phyloP scores from a whole-genome alignment of 2,888 invertebrate genomes.

The Coleophora flavipennella region DNA sequence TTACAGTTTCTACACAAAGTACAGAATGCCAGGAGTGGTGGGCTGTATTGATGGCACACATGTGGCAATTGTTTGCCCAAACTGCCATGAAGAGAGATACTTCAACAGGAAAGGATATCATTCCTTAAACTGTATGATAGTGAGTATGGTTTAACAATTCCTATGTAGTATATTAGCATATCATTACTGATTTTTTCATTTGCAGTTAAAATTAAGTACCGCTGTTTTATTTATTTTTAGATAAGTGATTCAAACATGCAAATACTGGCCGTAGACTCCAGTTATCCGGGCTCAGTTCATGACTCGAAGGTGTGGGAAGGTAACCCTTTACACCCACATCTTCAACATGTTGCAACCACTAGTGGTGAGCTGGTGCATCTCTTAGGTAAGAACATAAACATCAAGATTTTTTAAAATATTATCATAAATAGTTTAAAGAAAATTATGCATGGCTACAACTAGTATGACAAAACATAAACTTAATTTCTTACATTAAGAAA shows the following conservation, averaged over 20 bases:
- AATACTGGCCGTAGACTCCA: slow-evolving; percentile 7
- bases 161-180: too few relatives aligned
- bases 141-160: slow-evolving; percentile 2
- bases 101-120: slow-evolving; percentile 12
- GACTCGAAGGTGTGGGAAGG: slow-evolving; percentile 9
- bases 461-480: too few relatives aligned
- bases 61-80: slow-evolving; percentile 12
- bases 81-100: slow-evolving; percentile 9
- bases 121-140: slow-evolving; percentile 11
- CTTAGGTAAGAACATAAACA: slow-evolving; percentile 1
- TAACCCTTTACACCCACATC: slow-evolving; percentile 8
- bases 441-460: too few relatives aligned
- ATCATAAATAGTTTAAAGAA: too few relatives aligned
- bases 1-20: not conserved
- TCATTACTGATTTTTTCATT: too few relatives aligned
- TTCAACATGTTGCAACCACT: too few relatives aligned
- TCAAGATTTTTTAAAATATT: too few relatives aligned
- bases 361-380: slow-evolving; percentile 3
- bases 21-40: slow-evolving; percentile 8
- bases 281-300: slow-evolving; percentile 10
- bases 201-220: too few relatives aligned
- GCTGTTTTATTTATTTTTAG: not conserved
- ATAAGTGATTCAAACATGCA: slow-evolving; percentile 4
- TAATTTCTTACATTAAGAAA: too few relatives aligned
- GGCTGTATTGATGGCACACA: slow-evolving; percentile 13